phyloP scores from a whole-genome alignment of 1,140 invertebrate species.

The Drosophila nigromelanica region DNA sequence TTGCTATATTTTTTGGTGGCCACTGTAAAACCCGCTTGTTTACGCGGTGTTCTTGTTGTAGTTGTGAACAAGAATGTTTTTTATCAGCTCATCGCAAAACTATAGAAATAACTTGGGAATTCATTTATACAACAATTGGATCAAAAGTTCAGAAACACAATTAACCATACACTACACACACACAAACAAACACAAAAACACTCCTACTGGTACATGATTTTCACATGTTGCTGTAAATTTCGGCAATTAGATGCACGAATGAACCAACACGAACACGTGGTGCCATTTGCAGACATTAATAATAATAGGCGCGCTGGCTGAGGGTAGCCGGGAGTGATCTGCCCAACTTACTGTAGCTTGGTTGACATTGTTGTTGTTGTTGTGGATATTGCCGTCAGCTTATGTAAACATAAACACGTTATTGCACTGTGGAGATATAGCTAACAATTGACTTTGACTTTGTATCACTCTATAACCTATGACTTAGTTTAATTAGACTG shows the following conservation, averaged over 20 bases:
- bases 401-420: constrained; percentile 77
- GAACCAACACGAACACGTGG: constrained; percentile 33
- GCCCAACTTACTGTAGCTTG: constrained; percentile 66
- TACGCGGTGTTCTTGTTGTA: constrained; percentile 21
- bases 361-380: constrained; percentile 60
- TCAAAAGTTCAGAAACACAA: constrained; percentile 27
- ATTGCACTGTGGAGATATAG: constrained; percentile 48
- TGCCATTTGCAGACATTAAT: constrained; percentile 26
- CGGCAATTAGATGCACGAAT: constrained; percentile 53
- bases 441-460: constrained; percentile 26
- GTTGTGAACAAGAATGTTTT: constrained; percentile 23
- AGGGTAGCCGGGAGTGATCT: not conserved
- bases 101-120: constrained; percentile 15
- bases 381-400: constrained; percentile 40
- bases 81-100: constrained; percentile 23
- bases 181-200: constrained; percentile 4
- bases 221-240: constrained; percentile 69
- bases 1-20: not conserved
- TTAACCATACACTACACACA: constrained; percentile 24
- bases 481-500: constrained; percentile 41
- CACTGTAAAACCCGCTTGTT: constrained; percentile 31
- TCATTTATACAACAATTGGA: constrained; percentile 33
- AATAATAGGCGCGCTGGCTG: not conserved
- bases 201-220: constrained; percentile 50
- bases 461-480: constrained; percentile 41